These are phyloP conservation scores for Coelopa frigida DNA, from an alignment of 1,140 invertebrate genomes.

Conservation along the genomic window DNA sequence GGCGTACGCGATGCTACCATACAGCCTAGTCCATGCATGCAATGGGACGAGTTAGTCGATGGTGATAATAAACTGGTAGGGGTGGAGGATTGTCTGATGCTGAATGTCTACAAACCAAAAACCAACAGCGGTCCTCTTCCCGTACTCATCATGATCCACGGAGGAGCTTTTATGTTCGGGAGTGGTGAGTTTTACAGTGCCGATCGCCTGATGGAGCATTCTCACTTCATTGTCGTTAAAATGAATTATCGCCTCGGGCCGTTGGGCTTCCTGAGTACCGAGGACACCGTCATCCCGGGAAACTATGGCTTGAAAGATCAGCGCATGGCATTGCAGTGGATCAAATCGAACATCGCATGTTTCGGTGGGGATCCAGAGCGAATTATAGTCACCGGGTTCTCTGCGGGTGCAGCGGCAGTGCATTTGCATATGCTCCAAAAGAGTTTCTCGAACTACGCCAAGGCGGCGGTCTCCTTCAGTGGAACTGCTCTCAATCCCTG, in stretches of 20 bases:
- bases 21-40: constrained; percentile 19
- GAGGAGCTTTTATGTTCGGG: constrained; percentile 48
- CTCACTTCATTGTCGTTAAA: constrained; percentile 54
- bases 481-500: constrained; percentile 33
- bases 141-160: constrained; percentile 49
- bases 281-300: constrained; percentile 50
- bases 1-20: constrained; percentile 22
- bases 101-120: constrained; percentile 43
- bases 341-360: constrained; percentile 50
- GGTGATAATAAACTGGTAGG: constrained; percentile 22
- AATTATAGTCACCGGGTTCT: constrained; percentile 50
- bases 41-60: constrained; percentile 24
- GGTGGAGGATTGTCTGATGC: constrained; percentile 40
- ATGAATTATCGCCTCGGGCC: constrained; percentile 59
- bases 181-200: constrained; percentile 48
- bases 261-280: constrained; percentile 55
- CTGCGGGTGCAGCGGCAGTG: constrained; percentile 53
- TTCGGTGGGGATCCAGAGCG: constrained; percentile 56
- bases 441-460: constrained; percentile 22
- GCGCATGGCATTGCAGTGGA: constrained; percentile 55
- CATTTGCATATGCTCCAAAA: constrained; percentile 60
- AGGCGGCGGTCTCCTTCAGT: constrained; percentile 27
- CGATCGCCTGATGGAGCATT: constrained; percentile 50
- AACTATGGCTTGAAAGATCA: constrained; percentile 63
- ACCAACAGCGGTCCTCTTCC: constrained; percentile 25